phyloP scores from a whole-genome alignment of 2,888 invertebrate species.

The Folsomia candida region DNA sequence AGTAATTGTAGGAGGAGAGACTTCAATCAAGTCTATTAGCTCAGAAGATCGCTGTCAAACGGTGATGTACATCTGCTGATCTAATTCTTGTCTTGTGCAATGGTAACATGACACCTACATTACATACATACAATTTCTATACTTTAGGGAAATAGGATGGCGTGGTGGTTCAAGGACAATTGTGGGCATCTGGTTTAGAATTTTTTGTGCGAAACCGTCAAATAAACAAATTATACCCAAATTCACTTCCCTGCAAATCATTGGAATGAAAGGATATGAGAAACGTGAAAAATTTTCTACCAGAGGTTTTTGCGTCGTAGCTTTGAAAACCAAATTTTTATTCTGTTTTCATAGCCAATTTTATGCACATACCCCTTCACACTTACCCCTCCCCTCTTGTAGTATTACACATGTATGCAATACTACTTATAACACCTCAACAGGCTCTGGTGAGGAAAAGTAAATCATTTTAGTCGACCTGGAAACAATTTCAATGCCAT shows the following conservation, averaged over 20 bases:
- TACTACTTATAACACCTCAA: not conserved
- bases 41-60: not conserved
- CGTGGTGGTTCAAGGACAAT: not conserved
- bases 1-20: not conserved
- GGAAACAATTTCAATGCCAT: not conserved
- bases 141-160: not conserved
- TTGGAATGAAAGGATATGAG: not conserved
- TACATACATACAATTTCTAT: too few species aligned
- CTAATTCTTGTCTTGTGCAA: not conserved
- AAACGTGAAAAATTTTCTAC: not conserved
- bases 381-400: too few species aligned
- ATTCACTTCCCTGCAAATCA: not conserved
- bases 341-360: too few species aligned
- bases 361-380: not conserved
- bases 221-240: not conserved
- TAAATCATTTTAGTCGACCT: not conserved
- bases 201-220: not conserved
- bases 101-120: too few species aligned
- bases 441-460: not conserved
- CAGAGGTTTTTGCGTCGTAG: not conserved
- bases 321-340: too few species aligned
- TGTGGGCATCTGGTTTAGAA: not conserved
- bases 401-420: not conserved
- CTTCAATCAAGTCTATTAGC: not conserved
- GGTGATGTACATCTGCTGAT: not conserved